Evolutionary conservation across 2,113 vertebrate genomes (phyloP).

Genomic region (Gobius niger): DNA sequence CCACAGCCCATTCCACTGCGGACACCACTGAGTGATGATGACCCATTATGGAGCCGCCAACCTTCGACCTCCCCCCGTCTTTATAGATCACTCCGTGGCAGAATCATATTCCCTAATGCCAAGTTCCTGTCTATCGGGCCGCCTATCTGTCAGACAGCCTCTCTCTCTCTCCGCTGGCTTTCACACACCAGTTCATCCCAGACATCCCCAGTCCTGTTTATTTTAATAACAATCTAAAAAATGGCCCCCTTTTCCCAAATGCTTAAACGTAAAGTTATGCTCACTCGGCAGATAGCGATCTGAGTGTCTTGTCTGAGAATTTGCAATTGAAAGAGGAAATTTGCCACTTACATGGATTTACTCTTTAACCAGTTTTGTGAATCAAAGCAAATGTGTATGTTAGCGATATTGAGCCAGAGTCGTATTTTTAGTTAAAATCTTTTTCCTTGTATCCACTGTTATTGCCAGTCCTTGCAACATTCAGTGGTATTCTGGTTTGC

Average conservation of each 20-base stretch:
- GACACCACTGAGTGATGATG: constrained; percentile 74
- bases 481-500: no score
- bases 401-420: no score
- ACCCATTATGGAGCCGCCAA: constrained; percentile 68
- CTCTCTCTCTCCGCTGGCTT: constrained; percentile 50
- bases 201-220: constrained; percentile 67
- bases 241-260: constrained; percentile 60
- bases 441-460: no score
- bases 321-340: constrained; percentile 23
- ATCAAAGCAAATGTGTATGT: neutral
- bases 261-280: constrained; percentile 49
- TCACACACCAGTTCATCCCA: constrained; percentile 73
- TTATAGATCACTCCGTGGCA: constrained; percentile 73
- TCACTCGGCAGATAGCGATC: constrained; percentile 39
- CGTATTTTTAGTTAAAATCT: no score
- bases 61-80: constrained; percentile 65
- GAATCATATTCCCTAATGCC: constrained; percentile 71
- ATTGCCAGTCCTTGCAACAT: no score
- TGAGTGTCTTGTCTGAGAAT: constrained; percentile 39
- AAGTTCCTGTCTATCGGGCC: constrained; percentile 67
- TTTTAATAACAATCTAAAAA: constrained; percentile 68
- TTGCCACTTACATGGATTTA: constrained; percentile 25
- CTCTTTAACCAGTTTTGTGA: neutral
- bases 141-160: constrained; percentile 62
- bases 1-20: constrained; percentile 41